phyloP scores from a whole-genome alignment of 2,888 invertebrate species.

The Achlya flavicornis region DNA sequence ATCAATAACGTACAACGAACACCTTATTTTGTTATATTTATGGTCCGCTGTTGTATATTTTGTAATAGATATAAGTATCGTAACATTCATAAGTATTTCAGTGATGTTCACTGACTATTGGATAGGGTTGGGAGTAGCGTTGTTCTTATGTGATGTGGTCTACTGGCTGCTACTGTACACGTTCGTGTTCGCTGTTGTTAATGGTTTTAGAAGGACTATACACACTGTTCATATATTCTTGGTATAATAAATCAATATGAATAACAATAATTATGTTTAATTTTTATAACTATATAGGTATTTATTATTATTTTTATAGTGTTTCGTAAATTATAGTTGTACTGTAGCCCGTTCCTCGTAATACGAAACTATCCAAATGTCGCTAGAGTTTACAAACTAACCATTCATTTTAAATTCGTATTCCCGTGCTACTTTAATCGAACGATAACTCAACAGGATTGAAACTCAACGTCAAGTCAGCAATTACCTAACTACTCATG shows the following conservation, averaged over 20 bases:
- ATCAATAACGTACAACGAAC: conserved; percentile 51
- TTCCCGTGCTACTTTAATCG: too few species aligned
- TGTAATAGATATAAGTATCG: conserved; percentile 41
- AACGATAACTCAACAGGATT: too few species aligned
- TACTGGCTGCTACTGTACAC: conserved; percentile 51
- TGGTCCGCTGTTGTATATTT: conserved; percentile 52
- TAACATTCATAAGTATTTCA: conserved; percentile 31
- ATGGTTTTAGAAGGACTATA: conserved; percentile 62
- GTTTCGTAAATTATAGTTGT: too few species aligned
- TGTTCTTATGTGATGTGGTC: conserved; percentile 33
- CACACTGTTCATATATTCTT: conserved; percentile 55
- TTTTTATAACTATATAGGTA: too few species aligned
- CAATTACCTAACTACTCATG: too few species aligned
- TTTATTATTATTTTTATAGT: too few species aligned
- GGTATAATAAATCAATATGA: conserved; percentile 24
- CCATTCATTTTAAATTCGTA: too few species aligned
- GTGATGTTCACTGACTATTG: conserved; percentile 21
- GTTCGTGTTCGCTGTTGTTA: conserved; percentile 53
- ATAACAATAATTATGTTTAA: not conserved
- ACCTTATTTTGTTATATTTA: conserved; percentile 51
- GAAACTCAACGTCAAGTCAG: too few species aligned
- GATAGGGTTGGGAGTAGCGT: conserved; percentile 24
- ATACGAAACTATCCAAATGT: too few species aligned
- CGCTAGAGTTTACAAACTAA: too few species aligned
- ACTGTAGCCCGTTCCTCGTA: too few species aligned